These are phyloP conservation scores for Archegozetes longisetosus DNA, from an alignment of 1,140 invertebrate genomes.

Conservation along the genomic window DNA sequence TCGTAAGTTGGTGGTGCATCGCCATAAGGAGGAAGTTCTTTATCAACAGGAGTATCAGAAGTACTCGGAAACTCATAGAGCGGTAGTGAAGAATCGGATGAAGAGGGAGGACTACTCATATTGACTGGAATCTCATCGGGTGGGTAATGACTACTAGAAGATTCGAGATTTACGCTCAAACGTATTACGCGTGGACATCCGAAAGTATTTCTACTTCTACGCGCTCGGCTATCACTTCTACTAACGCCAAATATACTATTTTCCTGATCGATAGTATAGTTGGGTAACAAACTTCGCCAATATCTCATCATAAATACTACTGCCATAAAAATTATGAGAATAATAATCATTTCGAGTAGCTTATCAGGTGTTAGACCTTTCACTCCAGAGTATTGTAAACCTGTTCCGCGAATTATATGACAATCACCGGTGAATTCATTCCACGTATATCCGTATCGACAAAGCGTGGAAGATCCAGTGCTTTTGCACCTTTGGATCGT, in stretches of 20 bases:
- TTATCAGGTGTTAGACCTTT: background rate
- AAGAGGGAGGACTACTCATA: background rate
- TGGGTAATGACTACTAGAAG: background rate
- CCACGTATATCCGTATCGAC: background rate
- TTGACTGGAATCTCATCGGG: background rate
- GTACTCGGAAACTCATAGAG: background rate
- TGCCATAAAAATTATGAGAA: background rate
- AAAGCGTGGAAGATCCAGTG: background rate
- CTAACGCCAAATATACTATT: background rate
- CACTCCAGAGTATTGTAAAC: background rate
- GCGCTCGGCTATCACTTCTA: background rate
- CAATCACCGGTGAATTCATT: background rate
- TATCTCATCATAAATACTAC: background rate
- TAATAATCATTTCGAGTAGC: background rate
- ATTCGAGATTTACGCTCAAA: background rate
- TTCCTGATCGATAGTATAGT: background rate
- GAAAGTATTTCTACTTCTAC: background rate
- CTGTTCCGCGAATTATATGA: background rate
- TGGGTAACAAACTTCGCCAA: background rate
- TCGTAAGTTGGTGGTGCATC: background rate
- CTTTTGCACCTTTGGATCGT: background rate
- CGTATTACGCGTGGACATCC: background rate
- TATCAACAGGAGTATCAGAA: background rate
- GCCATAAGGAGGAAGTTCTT: background rate
- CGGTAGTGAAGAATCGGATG: background rate